Percentiles rank a stretch among this genome's conserved stretches.
phyloP scores from a whole-genome alignment of 2,888 invertebrate genomes.

The Xanthorhoe designata region DNA sequence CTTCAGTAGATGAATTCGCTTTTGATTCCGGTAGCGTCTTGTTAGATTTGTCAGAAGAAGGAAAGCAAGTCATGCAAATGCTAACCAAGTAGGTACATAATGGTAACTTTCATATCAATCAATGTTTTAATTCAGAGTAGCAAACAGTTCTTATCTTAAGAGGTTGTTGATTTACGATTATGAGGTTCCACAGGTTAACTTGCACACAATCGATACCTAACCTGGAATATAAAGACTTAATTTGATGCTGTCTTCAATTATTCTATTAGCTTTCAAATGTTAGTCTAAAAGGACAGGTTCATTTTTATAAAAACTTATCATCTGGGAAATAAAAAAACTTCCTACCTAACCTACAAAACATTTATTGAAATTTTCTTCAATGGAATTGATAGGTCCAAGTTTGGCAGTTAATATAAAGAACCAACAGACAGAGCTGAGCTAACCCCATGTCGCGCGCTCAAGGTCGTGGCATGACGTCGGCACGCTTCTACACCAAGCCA shows the following conservation, averaged over 20 bases:
- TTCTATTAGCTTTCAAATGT: background rate
- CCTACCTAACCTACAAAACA: background rate
- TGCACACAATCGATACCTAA: too few relatives aligned
- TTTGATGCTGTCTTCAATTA: background rate
- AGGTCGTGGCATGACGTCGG: slow-evolving; percentile 75
- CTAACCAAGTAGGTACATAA: background rate
- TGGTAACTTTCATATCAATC: background rate
- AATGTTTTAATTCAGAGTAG: too few relatives aligned
- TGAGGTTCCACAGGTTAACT: background rate
- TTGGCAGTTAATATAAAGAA: background rate
- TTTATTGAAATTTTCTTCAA: background rate
- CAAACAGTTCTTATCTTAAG: slow-evolving; percentile 1
- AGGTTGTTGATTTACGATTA: background rate
- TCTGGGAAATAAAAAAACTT: too few relatives aligned
- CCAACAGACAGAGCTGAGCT: slow-evolving; percentile 26
- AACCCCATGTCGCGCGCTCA: slow-evolving; percentile 66
- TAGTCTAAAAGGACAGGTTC: too few relatives aligned
- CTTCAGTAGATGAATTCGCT: slow-evolving; percentile 44
- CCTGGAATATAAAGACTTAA: background rate
- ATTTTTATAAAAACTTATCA: too few relatives aligned
- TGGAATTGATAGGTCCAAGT: slow-evolving; percentile 2
- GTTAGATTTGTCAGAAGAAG: background rate
- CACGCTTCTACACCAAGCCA: slow-evolving; percentile 69
- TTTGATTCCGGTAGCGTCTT: slow-evolving; percentile 25
- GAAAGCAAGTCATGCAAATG: slow-evolving; percentile 10